Evolutionary conservation across 2,888 invertebrate genomes (phyloP), one percentile per base, ranked within the genome.

Genomic region (Campoletis raptor): DNA sequence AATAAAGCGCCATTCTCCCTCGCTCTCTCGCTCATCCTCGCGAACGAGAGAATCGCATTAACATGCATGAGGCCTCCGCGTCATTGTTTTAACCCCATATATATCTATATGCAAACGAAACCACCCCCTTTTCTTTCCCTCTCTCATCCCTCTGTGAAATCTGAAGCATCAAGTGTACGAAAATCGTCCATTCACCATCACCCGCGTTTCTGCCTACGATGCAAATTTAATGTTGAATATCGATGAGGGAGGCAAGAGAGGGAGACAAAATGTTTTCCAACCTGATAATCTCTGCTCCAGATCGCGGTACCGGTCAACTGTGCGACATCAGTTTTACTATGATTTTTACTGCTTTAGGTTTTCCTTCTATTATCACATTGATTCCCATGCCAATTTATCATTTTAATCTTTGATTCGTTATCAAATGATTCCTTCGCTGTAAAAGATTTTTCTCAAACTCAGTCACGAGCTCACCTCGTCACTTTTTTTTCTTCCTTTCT

Each of bases 11-110:
- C 86, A 86, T 89, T 90, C 89, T 83, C 87, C 48, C 61, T 30
- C 61, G 0, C 57, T 5, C 5, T 12, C 57, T 10, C 24, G 24
- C 57, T 88, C 87, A 73, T 86, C 76, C 87, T 84, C 85, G 76
- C 70, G 80, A 86, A 81, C 85, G 88, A 92, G 92, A 92, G 93
- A 94, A 94, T 93, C 92, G 93, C 94, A 94, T 94, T 94, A 94
- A 94, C 94, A 94, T 94, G 94, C 94, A 94, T 94, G 94, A 94
- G 93, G 92, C 93, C 93, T 92, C 92, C 93, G 92, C 93, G 94
- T 94, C 94, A 94, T 94, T 94, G 93, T 94, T 94, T 94, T 93
- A 92, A 92, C 92, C 93, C 91, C 90, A 91, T 92, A 92, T 92
- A 85, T 54, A 73, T 69, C 24, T 61, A 57, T 73, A 18, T 76